Base-by-base conservation (phyloP, 92 coral and sea anemone genomes). In the Epizoanthus rinbou region DNA sequence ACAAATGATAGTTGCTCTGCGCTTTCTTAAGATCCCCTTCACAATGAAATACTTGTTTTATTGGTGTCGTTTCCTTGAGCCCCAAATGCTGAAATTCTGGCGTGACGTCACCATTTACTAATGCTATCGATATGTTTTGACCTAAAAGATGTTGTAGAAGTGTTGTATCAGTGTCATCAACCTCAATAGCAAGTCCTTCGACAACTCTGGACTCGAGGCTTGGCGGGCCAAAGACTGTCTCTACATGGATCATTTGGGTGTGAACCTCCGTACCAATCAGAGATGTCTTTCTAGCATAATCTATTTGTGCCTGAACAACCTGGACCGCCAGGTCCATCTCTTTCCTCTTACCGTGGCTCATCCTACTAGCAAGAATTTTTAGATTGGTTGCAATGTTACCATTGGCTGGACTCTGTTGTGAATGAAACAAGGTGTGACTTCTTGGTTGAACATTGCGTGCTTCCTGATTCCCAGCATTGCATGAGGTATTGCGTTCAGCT, bases 91-190 rank as follows among this genome's bases (percentile, higher is more conserved):
- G 88, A 86, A 86, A 97, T 52, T 87, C 87, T 31, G 84, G 76
- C 22, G 93, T 92, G 50, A 97, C 69, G 75, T 97, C 98, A 39
- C 98, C 98, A 76, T 97, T 87, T 13, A 97, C 88, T 39, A 97
- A 57, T 2, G 89, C 95, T 35, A 89, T 74, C n/a, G 63, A 63
- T 5, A 87, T 53, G 45, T 90, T 80, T 18, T 57, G 31, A 57
- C 57, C 68, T 19, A 7, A 33, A 67, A 23, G 18, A 25, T 43
- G 33, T 53, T 33, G 31, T 35, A 87, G 14, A 15, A 81, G 43
- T 22, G 35, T 39, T 33, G 70, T 58, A 17, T 45, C 84, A 37
- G 62, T 50, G 53, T 76, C 58, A 2, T 84, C 83, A 62, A 72
- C 81, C 74, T 86, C 82, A 83, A 97, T 82, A 22, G 90, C 82